Percentiles rank a stretch among this genome's conserved stretches.
Evolutionary conservation across 2,888 invertebrate genomes (phyloP).

Genomic region (Macroteleia sp.): DNA sequence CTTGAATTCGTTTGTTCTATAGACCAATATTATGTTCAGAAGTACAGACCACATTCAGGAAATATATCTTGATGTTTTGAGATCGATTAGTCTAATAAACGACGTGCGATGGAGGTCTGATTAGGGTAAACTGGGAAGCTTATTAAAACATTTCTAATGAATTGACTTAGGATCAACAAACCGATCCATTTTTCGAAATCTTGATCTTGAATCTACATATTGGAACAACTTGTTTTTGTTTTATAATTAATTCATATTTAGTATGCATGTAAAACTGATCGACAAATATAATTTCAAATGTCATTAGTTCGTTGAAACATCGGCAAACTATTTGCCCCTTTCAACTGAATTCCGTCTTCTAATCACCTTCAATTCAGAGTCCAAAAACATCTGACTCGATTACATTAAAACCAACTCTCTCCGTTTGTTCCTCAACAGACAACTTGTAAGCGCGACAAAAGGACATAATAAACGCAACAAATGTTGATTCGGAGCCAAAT

Average conservation of each 20-base stretch:
- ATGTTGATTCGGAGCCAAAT: conserved; percentile 55
- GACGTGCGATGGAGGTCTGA: conserved; percentile 12
- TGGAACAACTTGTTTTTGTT: no score
- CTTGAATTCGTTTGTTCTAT: background rate
- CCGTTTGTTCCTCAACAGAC: conserved; percentile 21
- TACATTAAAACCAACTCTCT: conserved; percentile 5
- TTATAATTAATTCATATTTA: background rate
- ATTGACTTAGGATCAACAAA: background rate
- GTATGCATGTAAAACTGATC: background rate
- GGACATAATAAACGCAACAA: conserved; percentile 43
- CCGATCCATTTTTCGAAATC: conserved; percentile 11
- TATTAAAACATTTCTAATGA: conserved; percentile 21
- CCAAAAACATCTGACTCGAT: conserved; percentile 12
- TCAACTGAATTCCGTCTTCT: background rate
- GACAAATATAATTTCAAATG: background rate
- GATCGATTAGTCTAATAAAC: conserved; percentile 17
- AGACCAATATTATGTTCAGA: background rate
- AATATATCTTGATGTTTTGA: background rate
- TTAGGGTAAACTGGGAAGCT: conserved; percentile 25
- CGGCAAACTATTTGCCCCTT: background rate
- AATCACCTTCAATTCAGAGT: conserved; percentile 37
- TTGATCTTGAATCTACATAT: conserved; percentile 4
- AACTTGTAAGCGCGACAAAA: conserved; percentile 36
- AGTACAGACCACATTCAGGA: conserved; percentile 17
- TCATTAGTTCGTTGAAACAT: no score